These are phyloP conservation scores for Macrobrachium rosenbergii DNA, from an alignment of 1,140 invertebrate species.

Conservation along the genomic window DNA sequence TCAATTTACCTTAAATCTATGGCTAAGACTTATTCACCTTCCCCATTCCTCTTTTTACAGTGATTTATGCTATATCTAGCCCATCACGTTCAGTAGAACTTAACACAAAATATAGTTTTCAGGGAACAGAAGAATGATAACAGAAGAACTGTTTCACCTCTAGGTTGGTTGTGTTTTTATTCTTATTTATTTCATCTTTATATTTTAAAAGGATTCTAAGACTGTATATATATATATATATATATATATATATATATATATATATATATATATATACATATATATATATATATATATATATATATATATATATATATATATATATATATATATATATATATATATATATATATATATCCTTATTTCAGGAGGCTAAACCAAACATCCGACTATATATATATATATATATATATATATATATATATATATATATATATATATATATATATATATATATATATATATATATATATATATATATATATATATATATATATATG, in stretches of 20 bases:
- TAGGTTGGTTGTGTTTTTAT: too few species aligned
- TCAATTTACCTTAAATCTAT: too few species aligned
- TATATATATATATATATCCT: slow-evolving; percentile 2
- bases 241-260: slow-evolving; percentile 19
- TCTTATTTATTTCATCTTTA: too few species aligned
- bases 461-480: slow-evolving; percentile 22
- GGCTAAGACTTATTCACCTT: too few species aligned
- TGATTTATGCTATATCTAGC: too few species aligned
- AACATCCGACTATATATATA: too few species aligned
- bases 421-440: slow-evolving; percentile 15
- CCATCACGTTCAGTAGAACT: too few species aligned
- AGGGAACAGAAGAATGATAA: too few species aligned
- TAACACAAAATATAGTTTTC: too few species aligned
- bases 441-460: slow-evolving; percentile 22
- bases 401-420: slow-evolving; percentile 8
- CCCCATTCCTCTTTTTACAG: too few species aligned
- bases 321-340: slow-evolving; percentile 22
- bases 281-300: slow-evolving; percentile 15
- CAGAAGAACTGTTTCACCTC: too few species aligned
- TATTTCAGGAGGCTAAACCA: background rate
- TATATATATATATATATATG: background rate
- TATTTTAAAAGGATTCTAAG: too few species aligned
- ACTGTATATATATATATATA: slow-evolving; percentile 10
- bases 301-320: slow-evolving; percentile 15
- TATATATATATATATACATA: slow-evolving; percentile 16